Evolutionary conservation across 2,113 vertebrate genomes (phyloP).

Genomic region (Campylomormyrus tamandua): DNA sequence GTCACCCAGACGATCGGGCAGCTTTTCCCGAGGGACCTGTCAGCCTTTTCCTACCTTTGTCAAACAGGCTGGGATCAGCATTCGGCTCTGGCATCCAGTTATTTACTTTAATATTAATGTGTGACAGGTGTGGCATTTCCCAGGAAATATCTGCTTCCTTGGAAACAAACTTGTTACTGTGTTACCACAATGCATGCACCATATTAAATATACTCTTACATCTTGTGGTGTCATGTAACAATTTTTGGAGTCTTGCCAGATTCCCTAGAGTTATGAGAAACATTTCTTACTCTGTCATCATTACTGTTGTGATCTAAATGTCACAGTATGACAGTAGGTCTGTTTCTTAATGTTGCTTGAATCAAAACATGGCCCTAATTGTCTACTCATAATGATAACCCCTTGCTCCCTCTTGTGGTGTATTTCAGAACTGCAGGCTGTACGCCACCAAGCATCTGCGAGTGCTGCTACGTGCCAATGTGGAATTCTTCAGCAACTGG

Average conservation of each 20-base stretch:
- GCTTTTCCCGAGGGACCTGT: background rate
- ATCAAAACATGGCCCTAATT: background rate
- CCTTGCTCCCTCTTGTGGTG: background rate
- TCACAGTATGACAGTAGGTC: background rate
- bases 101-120: background rate
- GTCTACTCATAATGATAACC: background rate
- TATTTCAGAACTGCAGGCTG: slow-evolving; percentile 73
- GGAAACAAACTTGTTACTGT: background rate
- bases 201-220: background rate
- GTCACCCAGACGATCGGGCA: background rate
- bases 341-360: background rate
- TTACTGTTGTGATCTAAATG: background rate
- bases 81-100: background rate
- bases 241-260: background rate
- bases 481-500: slow-evolving; percentile 98
- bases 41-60: background rate
- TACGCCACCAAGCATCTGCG: slow-evolving; percentile 93
- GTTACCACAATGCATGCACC: background rate
- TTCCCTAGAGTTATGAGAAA: background rate
- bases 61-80: background rate
- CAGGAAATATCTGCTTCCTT: background rate
- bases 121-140: background rate
- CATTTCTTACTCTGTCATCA: background rate
- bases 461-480: slow-evolving; percentile 86
- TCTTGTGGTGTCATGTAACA: background rate